Percentiles rank a stretch among this genome's conserved stretches.
phyloP scores from a whole-genome alignment of 2,888 invertebrate genomes.

The Salpingus planirostris region DNA sequence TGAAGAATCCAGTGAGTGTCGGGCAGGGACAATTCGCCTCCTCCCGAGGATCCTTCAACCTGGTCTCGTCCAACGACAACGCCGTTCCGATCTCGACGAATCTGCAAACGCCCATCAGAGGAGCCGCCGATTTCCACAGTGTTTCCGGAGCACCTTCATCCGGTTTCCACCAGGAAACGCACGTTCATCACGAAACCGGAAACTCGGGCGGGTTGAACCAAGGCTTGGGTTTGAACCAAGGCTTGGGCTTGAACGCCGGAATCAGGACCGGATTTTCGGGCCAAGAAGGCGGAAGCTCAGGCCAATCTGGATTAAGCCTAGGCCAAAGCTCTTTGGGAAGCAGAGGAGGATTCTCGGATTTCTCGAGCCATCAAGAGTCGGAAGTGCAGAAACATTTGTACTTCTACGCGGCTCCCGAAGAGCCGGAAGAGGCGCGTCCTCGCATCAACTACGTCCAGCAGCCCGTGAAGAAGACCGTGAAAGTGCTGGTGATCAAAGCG shows the following conservation, averaged over 20 bases:
- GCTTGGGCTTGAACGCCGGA: too few relatives aligned
- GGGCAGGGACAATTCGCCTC: too few relatives aligned
- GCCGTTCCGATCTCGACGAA: too few relatives aligned
- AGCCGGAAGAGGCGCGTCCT: slow-evolving; percentile 23
- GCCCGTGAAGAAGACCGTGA: slow-evolving; percentile 38
- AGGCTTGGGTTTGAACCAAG: background rate
- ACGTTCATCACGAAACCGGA: background rate
- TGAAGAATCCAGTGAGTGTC: too few relatives aligned
- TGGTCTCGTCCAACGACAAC: too few relatives aligned
- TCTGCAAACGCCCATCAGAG: too few relatives aligned
- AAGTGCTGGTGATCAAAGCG: slow-evolving; percentile 44
- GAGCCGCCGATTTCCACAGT: background rate
- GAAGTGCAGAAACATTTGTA: slow-evolving; percentile 32
- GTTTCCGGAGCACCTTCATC: background rate
- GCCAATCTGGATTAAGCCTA: slow-evolving; percentile 2
- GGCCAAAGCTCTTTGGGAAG: too few relatives aligned
- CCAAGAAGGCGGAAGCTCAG: too few relatives aligned
- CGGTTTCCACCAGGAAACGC: background rate
- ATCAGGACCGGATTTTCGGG: too few relatives aligned
- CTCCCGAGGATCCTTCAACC: too few relatives aligned
- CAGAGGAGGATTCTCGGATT: background rate
- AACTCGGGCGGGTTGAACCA: background rate
- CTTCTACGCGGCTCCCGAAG: slow-evolving; percentile 35
- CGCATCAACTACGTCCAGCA: slow-evolving; percentile 24
- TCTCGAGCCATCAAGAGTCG: slow-evolving; percentile 6